These are phyloP conservation scores for Lissocephala sabroskyi DNA, from an alignment of 2,888 invertebrate species.

Conservation along the genomic window DNA sequence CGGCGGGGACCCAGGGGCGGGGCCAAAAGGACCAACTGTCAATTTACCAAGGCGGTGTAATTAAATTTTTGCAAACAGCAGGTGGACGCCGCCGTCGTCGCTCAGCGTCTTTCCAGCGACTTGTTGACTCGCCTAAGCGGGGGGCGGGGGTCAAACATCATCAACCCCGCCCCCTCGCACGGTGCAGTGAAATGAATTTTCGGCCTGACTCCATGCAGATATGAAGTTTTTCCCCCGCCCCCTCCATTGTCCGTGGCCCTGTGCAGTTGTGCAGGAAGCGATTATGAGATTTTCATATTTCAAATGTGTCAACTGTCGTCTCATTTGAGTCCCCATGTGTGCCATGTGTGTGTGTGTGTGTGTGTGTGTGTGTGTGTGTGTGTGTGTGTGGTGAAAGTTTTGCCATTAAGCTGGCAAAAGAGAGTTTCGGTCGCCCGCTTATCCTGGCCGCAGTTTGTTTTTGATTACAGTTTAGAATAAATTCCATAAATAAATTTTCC, in stretches of 20 bases:
- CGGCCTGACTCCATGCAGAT: slow-evolving; percentile 29
- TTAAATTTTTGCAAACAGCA: slow-evolving; percentile 39
- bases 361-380: not conserved
- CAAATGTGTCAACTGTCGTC: slow-evolving; percentile 25
- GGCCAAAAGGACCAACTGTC: not conserved
- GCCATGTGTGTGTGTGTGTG: slow-evolving; percentile 2
- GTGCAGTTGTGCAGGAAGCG: slow-evolving; percentile 34
- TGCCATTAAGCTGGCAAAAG: slow-evolving; percentile 58
- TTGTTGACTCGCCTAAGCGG: slow-evolving; percentile 5
- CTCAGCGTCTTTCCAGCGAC: not conserved
- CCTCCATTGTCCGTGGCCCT: no score
- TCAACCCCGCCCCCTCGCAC: no score
- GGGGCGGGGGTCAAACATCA: no score
- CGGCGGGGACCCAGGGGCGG: no score
- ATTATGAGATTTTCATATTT: slow-evolving; percentile 45
- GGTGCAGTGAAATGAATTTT: slow-evolving; percentile 50
- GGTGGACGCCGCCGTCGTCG: slow-evolving; percentile 19
- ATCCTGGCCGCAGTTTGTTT: slow-evolving; percentile 10
- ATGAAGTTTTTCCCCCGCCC: slow-evolving; percentile 31
- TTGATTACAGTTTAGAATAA: slow-evolving; percentile 41
- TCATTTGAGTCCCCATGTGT: no score
- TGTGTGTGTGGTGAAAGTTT: slow-evolving; percentile 34
- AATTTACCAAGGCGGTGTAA: slow-evolving; percentile 28
- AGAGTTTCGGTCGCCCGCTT: slow-evolving; percentile 46
- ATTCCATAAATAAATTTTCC: not conserved